phyloP scores from a whole-genome alignment of 23 tunicate species.

The Clavelina lepadiformis region DNA sequence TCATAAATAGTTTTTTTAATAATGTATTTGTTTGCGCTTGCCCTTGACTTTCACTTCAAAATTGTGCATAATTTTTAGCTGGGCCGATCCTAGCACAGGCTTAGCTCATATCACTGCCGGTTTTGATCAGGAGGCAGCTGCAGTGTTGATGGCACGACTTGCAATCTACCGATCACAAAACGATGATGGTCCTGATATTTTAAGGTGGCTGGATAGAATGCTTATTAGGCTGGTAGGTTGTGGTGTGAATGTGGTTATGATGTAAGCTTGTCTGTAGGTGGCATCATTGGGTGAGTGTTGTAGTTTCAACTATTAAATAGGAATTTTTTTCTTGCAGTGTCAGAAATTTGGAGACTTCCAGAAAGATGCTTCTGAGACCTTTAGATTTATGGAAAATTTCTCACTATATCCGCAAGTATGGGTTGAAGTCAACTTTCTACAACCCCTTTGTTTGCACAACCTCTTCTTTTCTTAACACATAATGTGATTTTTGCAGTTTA shows the following conservation, averaged over 20 bases:
- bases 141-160: conserved; percentile 94
- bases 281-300: background rate
- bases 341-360: conserved; percentile 94
- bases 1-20: background rate
- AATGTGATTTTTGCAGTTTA: conserved; percentile 52
- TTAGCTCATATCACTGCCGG: conserved; percentile 77
- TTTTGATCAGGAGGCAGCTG: conserved; percentile 92
- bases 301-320: background rate
- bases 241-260: background rate
- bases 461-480: background rate
- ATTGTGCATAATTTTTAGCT: conserved; percentile 30
- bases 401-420: conserved; percentile 93
- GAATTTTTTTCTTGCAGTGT: conserved; percentile 53
- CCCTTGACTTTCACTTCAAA: background rate
- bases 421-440: background rate
- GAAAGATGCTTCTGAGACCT: conserved; percentile 85
- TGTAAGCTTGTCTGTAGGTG: background rate
- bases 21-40: background rate
- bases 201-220: conserved; percentile 95
- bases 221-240: conserved; percentile 78
- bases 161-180: conserved; percentile 73
- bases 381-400: conserved; percentile 88
- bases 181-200: conserved; percentile 88
- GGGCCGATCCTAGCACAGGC: conserved; percentile 95
- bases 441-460: background rate